Evolutionary conservation across 2,888 invertebrate genomes (phyloP).

Genomic region (Luperina testacea): DNA sequence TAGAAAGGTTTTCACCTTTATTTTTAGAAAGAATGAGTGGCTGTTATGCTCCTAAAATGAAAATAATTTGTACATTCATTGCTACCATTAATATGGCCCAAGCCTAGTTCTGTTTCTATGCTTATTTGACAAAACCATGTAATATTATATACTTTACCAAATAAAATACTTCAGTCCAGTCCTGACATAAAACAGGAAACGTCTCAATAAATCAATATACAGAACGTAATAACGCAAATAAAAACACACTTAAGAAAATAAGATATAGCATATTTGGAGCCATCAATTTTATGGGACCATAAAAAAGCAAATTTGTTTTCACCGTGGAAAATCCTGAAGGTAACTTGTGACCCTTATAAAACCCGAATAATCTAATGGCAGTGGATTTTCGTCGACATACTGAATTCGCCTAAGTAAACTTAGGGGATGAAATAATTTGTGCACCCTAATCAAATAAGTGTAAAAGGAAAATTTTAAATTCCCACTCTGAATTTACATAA

Average conservation of each 20-base stretch:
- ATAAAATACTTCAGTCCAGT: conserved; percentile 30
- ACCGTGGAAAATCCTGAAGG: conserved; percentile 65
- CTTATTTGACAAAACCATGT: not conserved
- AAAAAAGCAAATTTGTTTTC: conserved; percentile 67
- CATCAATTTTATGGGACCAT: conserved; percentile 62
- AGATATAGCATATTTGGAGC: conserved; percentile 58
- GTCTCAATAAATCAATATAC: conserved; percentile 65
- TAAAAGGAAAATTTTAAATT: conserved; percentile 82
- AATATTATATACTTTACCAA: conserved; percentile 24
- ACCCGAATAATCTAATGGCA: conserved; percentile 69
- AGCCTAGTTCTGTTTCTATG: too few relatives aligned
- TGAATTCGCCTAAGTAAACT: conserved; percentile 75
- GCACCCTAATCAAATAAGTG: conserved; percentile 85
- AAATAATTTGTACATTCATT: conserved; percentile 3
- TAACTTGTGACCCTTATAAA: conserved; percentile 66
- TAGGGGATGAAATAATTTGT: conserved; percentile 82
- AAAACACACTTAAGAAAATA: conserved; percentile 62
- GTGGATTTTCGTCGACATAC: conserved; percentile 67
- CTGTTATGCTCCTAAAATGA: not conserved
- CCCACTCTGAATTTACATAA: conserved; percentile 81
- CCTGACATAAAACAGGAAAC: conserved; percentile 52
- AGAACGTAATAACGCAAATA: conserved; percentile 60
- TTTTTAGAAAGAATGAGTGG: not conserved
- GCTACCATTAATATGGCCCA: not conserved
- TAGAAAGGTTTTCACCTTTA: not conserved